A percentile compares a stretch with the other conserved stretches of the same genome.
Evolutionary conservation across 2,113 vertebrate species (phyloP).

Genomic region (Merops nubicus): DNA sequence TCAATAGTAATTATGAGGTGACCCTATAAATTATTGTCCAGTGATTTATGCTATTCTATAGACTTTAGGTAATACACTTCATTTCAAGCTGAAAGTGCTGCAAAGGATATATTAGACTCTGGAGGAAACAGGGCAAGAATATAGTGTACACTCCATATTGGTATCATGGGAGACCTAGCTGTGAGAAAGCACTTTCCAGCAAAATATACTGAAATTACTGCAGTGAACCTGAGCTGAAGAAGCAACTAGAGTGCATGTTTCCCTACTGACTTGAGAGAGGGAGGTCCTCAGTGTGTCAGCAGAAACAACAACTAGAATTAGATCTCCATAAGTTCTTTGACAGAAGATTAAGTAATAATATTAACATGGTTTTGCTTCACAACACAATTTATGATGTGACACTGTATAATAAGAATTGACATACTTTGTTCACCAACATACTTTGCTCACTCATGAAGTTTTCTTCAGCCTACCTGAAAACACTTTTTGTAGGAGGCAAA

Average conservation of each 20-base stretch:
- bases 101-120: constrained; percentile 28
- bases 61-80: constrained; percentile 42
- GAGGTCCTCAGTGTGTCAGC: not conserved
- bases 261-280: not conserved
- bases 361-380: not conserved
- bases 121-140: constrained; percentile 35
- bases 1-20: constrained; percentile 6
- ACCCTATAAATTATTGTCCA: constrained; percentile 36
- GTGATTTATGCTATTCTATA: constrained; percentile 44
- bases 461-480: not conserved
- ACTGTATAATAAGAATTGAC: not conserved
- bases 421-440: not conserved
- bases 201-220: constrained; percentile 29
- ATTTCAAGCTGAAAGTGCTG: constrained; percentile 48
- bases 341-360: not conserved
- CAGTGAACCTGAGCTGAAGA: constrained; percentile 30
- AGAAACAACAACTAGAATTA: not conserved
- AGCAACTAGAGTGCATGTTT: not conserved
- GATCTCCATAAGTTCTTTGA: not conserved
- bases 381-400: not conserved
- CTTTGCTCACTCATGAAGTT: not conserved
- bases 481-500: not conserved
- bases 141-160: not conserved
- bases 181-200: constrained; percentile 31
- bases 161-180: constrained; percentile 11